Percentiles rank a stretch among this genome's conserved stretches.
phyloP scores from a whole-genome alignment of 2,113 vertebrate species.

The Zosterops borbonicus region DNA sequence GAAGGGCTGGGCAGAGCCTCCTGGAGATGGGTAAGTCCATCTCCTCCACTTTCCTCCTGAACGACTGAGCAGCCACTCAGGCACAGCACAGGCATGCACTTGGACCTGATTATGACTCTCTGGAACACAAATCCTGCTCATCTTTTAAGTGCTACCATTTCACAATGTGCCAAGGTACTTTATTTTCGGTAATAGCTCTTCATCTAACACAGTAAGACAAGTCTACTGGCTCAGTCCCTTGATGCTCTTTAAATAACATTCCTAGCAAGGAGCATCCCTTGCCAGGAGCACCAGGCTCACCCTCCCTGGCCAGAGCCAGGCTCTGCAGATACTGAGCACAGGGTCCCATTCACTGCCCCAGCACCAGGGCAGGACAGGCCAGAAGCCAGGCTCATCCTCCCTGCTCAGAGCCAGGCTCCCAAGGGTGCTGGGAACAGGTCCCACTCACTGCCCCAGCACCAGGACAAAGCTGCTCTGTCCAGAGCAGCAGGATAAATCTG shows the following conservation, averaged over 20 bases:
- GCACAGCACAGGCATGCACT: neutral
- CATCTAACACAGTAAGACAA: slow-evolving; percentile 5
- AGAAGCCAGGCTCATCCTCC: neutral
- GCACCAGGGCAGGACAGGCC: neutral
- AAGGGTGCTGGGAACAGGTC: neutral
- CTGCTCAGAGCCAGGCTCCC: no score
- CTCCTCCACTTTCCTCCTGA: neutral
- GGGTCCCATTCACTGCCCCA: neutral
- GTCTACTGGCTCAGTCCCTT: neutral
- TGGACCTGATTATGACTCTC: neutral
- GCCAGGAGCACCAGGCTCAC: neutral
- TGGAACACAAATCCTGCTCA: slow-evolving; percentile 7
- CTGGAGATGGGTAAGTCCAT: accelerated
- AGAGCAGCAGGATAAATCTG: neutral
- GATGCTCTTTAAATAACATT: neutral
- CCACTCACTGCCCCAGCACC: neutral
- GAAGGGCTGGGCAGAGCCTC: neutral
- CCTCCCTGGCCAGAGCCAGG: neutral
- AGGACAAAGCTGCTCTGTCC: no score
- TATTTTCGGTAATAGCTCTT: slow-evolving; percentile 36
- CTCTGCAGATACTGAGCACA: accelerated
- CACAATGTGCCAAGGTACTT: neutral
- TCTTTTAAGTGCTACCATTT: slow-evolving; percentile 3
- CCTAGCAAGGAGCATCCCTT: neutral
- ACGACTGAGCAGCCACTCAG: neutral